Conservation (phyloP, 2,797 vertebrate species). For the Lophotriccus pileatus region DNA sequence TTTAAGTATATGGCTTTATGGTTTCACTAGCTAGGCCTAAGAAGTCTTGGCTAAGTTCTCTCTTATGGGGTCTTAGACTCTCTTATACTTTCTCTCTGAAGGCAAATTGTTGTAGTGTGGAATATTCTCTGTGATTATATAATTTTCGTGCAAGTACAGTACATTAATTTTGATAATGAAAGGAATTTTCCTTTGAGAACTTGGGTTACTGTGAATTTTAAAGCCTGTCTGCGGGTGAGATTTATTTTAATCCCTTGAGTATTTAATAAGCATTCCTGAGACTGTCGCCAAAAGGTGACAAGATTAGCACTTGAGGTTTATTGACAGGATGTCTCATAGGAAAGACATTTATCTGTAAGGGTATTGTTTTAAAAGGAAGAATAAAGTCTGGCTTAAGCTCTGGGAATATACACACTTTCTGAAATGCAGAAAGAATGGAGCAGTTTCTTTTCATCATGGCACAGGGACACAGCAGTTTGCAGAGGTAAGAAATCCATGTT, state of each 20-base stretch:
- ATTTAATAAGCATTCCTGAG: constrained; percentile 76
- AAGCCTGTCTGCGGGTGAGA: constrained; percentile 73
- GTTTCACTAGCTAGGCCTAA: constrained; percentile 10
- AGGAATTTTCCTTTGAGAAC: constrained; percentile 70
- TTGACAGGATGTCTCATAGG: constrained; percentile 57
- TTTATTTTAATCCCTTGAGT: constrained; percentile 76
- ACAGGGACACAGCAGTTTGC: not conserved
- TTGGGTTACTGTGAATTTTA: constrained; percentile 57
- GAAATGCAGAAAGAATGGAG: constrained; percentile 16
- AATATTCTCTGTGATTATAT: constrained; percentile 54
- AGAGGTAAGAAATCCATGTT: constrained; percentile 1
- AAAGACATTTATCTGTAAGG: constrained; percentile 54
- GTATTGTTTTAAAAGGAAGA: constrained; percentile 47
- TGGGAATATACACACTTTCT: constrained; percentile 25
- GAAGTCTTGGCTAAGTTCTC: constrained; percentile 32
- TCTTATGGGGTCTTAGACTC: not conserved
- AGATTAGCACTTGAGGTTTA: constrained; percentile 71
- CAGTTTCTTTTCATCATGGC: not conserved
- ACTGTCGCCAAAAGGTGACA: constrained; percentile 67
- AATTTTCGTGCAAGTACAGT: constrained; percentile 42
- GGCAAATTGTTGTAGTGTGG: constrained; percentile 12
- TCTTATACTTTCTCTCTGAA: constrained; percentile 23
- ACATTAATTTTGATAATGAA: constrained; percentile 71
- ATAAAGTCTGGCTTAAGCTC: constrained; percentile 18
- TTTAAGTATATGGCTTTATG: constrained; percentile 17